Base-by-base conservation (phyloP, 1,140 invertebrate species). In the Nasonia giraulti region DNA sequence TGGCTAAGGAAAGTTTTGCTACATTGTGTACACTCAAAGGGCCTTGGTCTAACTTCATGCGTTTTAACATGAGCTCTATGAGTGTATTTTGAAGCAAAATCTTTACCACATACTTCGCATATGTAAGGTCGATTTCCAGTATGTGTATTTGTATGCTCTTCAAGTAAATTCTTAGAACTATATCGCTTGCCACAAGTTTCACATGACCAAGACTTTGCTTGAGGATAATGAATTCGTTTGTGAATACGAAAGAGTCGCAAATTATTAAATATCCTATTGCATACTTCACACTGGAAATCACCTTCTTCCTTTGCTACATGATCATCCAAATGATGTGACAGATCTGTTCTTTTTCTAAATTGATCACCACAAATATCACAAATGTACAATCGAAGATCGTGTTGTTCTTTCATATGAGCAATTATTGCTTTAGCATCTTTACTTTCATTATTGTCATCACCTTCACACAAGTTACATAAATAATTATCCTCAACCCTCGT, bases 31-130 rank as follows among this genome's bases (percentile, higher is more conserved):
- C 96, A 97, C 66, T 94, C 94, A 86, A 93, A 96, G 2, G 96
- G 96, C 31, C 96, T 91, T 4, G 95, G 95, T 20, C 96, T 92
- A 55, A 94, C 94, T 89, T 95, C 93, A 87, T 97, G 96, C 0
- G 95, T 97, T 91, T 96, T 97, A 80, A 95, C 92, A 89, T 97
- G 96, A 0, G 96, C 95, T 87, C 95, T 96, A 85, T 95, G 95
- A 1, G 96, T 96, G 88, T 97, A 97, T 87, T 97, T 97, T 2
- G 95, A 96, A 1, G 96, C 95, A 90, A 97, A 97, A 87, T 95
- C 94, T 92, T 97, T 97, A 7, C 93, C 92, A 90, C 96, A 97
- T 20, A 93, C 88, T 1, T 92, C 87, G 88, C 96, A 97, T 2
- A 93, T 89, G 90, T 96, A 96, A 0, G 96, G 96, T 7, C 96